phyloP scores from a whole-genome alignment of 2,113 vertebrate species.

The Glaucidium brasilianum region DNA sequence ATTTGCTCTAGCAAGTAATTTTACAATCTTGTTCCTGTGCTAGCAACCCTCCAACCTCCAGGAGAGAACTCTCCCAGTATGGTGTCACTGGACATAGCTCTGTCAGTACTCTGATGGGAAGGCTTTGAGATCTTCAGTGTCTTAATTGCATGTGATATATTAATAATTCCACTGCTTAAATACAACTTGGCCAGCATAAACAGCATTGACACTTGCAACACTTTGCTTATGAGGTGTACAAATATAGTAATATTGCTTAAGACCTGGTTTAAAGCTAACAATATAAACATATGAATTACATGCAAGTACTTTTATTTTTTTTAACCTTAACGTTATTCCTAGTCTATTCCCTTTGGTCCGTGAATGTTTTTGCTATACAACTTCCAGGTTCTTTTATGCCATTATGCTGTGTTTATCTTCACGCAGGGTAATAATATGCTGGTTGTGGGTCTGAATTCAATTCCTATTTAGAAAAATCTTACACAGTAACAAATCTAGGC shows the following conservation, averaged over 20 bases:
- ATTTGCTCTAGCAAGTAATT: background rate
- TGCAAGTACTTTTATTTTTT: background rate
- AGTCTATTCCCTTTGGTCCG: background rate
- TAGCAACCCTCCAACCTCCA: background rate
- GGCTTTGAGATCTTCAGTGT: background rate
- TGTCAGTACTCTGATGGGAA: background rate
- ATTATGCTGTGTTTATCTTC: background rate
- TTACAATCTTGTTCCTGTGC: background rate
- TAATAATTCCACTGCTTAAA: background rate
- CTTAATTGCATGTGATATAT: background rate
- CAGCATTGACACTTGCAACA: background rate
- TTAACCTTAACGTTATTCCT: background rate
- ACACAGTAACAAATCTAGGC: background rate
- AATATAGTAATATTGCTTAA: background rate
- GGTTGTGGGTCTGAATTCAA: background rate
- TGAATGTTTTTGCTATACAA: background rate
- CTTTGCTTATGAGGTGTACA: background rate
- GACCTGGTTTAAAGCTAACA: background rate
- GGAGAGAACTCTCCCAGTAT: background rate
- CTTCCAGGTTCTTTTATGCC: background rate
- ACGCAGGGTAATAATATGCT: background rate
- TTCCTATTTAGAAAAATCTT: background rate
- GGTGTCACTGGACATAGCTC: background rate
- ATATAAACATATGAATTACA: background rate
- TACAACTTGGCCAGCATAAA: background rate